Base-by-base conservation (phyloP, 2,888 invertebrate species). In the Melieria picta region DNA sequence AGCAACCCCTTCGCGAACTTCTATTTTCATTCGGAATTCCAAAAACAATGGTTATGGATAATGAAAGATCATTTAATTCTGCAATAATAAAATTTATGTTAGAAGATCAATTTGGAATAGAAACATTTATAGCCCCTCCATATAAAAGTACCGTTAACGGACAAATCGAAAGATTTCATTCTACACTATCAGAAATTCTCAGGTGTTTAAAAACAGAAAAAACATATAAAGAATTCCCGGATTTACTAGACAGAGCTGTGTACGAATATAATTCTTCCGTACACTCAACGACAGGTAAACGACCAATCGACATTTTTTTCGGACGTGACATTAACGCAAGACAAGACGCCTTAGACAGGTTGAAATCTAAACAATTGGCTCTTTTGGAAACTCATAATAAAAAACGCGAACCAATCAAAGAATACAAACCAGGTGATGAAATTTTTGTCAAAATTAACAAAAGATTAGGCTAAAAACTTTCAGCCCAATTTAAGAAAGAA, bases 141-240 rank as follows among this genome's bases (percentile, higher is more conserved):
- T 71, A 69, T 11, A 42, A 13, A 7, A 70, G 70, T 56, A 67
- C 48, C 30, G 43, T 69, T 7, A 77, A 76, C 57, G 75, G n/a
- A 1, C 72, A 74, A 52, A 70, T 75, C 4, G 76, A 75, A 61
- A 66, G 75, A 9, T 74, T 77, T 74, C 76, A n/a, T 57, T 77
- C 74, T n/a, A 76, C 77, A 3, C 63, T 76, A 5, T 46, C 69
- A 1, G 75, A 76, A 63, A 77, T 77, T 42, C 72, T 76, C 72
- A 63, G 77, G 55, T 76, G 75, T 52, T 62, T 75, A 4, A 75
- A 76, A 60, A 9, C 62, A 4, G 71, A 76, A 48, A 60, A 52
- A 13, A 50, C 30, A 11, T 42, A 62, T 30, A 64, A 71, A 16
- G 69, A 70, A 4, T 76, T 77, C 67, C 62, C 74, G n/a, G 75